These are phyloP conservation scores for Tamandua tetradactyla DNA, from an alignment of 2,797 vertebrate genomes.

Conservation along the genomic window DNA sequence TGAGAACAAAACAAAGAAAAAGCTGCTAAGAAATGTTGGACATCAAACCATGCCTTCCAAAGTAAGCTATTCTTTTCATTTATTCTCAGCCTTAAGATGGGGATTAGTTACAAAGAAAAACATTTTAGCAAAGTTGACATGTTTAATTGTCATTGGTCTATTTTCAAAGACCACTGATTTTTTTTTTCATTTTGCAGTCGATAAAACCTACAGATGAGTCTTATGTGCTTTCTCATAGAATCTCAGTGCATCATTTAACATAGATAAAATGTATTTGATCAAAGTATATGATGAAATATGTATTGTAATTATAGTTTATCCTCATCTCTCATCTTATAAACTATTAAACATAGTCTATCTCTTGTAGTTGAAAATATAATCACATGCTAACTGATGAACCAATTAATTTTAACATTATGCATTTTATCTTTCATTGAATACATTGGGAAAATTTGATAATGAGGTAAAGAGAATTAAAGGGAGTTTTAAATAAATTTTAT, in stretches of 20 bases:
- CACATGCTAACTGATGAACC: neutral
- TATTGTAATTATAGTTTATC: neutral
- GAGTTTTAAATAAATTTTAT: neutral
- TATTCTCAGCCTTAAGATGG: neutral
- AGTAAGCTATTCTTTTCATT: neutral
- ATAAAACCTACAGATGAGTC: neutral
- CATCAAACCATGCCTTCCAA: neutral
- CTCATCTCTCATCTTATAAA: neutral
- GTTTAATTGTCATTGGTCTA: neutral
- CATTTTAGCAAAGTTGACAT: neutral
- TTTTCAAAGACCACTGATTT: neutral
- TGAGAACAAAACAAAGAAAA: constrained; percentile 7
- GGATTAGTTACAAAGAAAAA: constrained; percentile 33
- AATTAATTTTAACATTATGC: neutral
- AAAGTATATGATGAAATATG: neutral
- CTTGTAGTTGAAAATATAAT: neutral
- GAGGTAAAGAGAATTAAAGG: neutral
- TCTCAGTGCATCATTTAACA: neutral
- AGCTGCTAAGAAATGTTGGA: neutral
- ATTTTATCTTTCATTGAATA: neutral
- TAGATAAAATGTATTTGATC: constrained; percentile 16
- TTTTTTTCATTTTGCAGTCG: neutral
- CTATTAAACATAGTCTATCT: neutral
- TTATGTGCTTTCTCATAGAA: neutral
- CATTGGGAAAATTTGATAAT: neutral